phyloP scores from a whole-genome alignment of 53 echinoderm and acorn worm genomes.

The Luidia sarsii region DNA sequence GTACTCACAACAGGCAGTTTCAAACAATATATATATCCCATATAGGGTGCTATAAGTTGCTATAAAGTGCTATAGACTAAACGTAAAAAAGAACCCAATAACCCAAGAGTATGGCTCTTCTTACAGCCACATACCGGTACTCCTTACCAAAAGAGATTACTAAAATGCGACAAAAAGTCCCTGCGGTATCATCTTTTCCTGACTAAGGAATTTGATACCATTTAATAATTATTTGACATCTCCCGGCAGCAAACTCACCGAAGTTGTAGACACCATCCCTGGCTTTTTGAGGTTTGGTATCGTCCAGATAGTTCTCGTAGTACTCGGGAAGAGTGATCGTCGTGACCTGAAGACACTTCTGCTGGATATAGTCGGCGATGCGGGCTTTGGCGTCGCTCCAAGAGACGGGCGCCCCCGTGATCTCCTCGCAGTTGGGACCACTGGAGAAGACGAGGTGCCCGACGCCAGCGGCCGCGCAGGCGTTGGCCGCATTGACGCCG shows the following conservation, averaged over 20 bases:
- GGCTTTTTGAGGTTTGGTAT: constrained; percentile 56
- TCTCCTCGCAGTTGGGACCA: constrained; percentile 62
- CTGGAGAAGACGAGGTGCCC: constrained; percentile 78
- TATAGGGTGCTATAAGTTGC: too few species aligned
- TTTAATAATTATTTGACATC: too few species aligned
- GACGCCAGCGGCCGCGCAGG: constrained; percentile 69
- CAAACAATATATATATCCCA: too few species aligned
- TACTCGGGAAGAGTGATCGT: constrained; percentile 75
- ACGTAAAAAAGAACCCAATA: too few species aligned
- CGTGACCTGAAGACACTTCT: constrained; percentile 73
- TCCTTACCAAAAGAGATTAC: too few species aligned
- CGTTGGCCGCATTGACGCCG: constrained; percentile 81
- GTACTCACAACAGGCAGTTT: too few species aligned
- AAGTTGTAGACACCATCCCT: constrained; percentile 67
- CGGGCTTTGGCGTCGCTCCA: constrained; percentile 83
- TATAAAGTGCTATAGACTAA: too few species aligned
- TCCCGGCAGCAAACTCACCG: constrained; percentile 76
- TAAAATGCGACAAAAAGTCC: too few species aligned
- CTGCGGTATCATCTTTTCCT: too few species aligned
- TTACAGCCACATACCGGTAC: too few species aligned
- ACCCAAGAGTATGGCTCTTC: too few species aligned
- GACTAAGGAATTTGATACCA: too few species aligned
- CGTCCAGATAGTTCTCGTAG: constrained; percentile 62
- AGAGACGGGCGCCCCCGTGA: constrained; percentile 64
- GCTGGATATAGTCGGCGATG: constrained; percentile 79